Evolutionary conservation across 1,140 invertebrate species (phyloP).

Genomic region (Dendroctonus ponderosae): DNA sequence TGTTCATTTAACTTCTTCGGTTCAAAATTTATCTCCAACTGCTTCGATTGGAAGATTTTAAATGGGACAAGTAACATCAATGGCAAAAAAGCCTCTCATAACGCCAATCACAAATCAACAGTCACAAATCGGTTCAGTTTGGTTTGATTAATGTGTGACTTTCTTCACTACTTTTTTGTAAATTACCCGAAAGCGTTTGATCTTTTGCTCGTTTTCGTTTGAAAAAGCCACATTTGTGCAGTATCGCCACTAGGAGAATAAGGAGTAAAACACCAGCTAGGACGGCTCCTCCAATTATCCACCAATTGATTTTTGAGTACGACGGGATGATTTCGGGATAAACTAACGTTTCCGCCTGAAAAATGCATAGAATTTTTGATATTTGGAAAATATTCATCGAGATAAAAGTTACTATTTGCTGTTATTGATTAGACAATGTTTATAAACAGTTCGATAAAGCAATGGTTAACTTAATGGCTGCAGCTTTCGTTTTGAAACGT

Average conservation of each 20-base stretch:
- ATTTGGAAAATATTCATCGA: too few relatives aligned
- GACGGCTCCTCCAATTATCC: constrained; percentile 80
- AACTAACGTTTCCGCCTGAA: constrained; percentile 75
- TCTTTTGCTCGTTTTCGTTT: constrained; percentile 75
- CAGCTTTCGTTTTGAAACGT: not conserved
- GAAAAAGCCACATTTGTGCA: constrained; percentile 90
- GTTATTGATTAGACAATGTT: not conserved
- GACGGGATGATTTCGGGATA: constrained; percentile 72
- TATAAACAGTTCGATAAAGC: not conserved
- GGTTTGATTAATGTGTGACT: constrained; percentile 27
- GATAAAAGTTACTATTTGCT: too few relatives aligned
- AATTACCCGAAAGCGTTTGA: constrained; percentile 76
- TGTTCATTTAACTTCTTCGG: too few relatives aligned
- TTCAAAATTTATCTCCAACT: too few relatives aligned
- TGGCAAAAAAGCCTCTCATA: not conserved
- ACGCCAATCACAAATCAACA: not conserved
- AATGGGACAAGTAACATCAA: not conserved
- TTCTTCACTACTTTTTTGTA: constrained; percentile 58
- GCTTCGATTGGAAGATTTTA: not conserved
- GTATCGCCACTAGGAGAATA: constrained; percentile 69
- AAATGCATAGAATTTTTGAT: constrained; percentile 14
- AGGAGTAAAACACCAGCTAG: constrained; percentile 77
- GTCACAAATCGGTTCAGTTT: not conserved
- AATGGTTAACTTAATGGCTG: not conserved
- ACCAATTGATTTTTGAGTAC: constrained; percentile 68